Evolutionary conservation across 2,888 invertebrate genomes (phyloP), one percentile per base, ranked within the genome.

Genomic region (Helicoverpa assulta): DNA sequence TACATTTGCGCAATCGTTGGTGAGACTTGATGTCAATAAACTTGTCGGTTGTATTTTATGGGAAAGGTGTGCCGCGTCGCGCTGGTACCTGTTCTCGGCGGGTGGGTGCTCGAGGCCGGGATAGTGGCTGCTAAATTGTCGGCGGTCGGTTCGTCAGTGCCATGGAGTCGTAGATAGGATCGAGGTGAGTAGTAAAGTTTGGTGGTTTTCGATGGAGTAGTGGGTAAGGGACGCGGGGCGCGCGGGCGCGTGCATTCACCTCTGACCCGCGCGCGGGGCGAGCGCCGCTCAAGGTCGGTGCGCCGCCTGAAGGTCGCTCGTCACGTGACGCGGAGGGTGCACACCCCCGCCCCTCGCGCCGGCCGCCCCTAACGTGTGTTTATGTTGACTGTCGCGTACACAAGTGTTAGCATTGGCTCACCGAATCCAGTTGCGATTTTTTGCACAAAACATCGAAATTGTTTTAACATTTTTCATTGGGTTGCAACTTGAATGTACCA

Each of bases 11-110:
- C 92, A 94, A 93, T 92, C 88, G 89, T 90, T 90, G 85, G 90
- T 92, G 92, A 89, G 93, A 92, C 90, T 95, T 88, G 93, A 94
- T 95, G 95, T 95, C 95, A 95, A 95, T 95, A 95, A 95, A 95
- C 95, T 95, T 95, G 93, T 93, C 93, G 93, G 92, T 93, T 93
- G 92, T 93, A 93, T 94, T 95, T 95, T 94, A 95, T 95, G 94
- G 93, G 94, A 94, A 94, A 95, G 95, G 95, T 95, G 95, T 94
- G 94, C 93, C 94, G 94, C 94, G 93, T 92, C 91, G 91, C 86
- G 81, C 84, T 89, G 85, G 90, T 94, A 94, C 95, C 95, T 95
- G 95, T 93, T 91, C 88, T 89, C 88, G 89, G 84, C 88, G 90
- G 90, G 88, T 90, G 90, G 91, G 90, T 90, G 91, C 88, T 89